Conservation (phyloP, 2,888 invertebrate species). For the Hofmannophila pseudospretella region DNA sequence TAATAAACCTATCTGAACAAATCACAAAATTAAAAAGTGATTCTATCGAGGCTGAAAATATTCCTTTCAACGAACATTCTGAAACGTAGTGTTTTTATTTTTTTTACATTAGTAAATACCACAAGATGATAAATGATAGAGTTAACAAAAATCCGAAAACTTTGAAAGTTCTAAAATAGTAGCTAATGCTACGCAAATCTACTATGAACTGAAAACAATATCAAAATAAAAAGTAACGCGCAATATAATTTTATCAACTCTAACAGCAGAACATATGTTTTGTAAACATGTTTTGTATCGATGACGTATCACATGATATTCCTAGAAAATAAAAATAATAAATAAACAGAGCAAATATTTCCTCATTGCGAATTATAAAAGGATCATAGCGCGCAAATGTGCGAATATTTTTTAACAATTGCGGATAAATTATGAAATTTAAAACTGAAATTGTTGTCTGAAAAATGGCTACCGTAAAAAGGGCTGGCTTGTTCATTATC, state of each 20-base stretch:
- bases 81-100: too few species aligned
- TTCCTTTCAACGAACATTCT: too few species aligned
- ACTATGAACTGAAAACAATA: slow-evolving; percentile 13
- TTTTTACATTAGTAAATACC: slow-evolving; percentile 6
- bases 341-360: neutral
- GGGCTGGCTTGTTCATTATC: slow-evolving; percentile 30
- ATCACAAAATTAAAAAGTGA: too few species aligned
- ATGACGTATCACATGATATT: slow-evolving; percentile 25
- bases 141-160: neutral
- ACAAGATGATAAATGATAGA: slow-evolving; percentile 16
- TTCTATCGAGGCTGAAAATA: too few species aligned
- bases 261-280: slow-evolving; percentile 27
- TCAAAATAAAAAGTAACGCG: slow-evolving; percentile 32
- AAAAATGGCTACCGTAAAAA: slow-evolving; percentile 18
- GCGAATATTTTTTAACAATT: too few species aligned
- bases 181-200: slow-evolving; percentile 13
- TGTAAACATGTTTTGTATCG: slow-evolving; percentile 35
- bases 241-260: slow-evolving; percentile 39
- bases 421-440: too few species aligned
- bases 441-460: too few species aligned
- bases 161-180: slow-evolving; percentile 11
- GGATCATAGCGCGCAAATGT: too few species aligned
- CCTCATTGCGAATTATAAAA: too few species aligned
- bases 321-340: slow-evolving; percentile 21
- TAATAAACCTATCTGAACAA: too few species aligned